Evolutionary conservation across 2,888 invertebrate species (phyloP), one percentile per base, ranked within the genome.

Genomic region (Drosophila cognata): DNA sequence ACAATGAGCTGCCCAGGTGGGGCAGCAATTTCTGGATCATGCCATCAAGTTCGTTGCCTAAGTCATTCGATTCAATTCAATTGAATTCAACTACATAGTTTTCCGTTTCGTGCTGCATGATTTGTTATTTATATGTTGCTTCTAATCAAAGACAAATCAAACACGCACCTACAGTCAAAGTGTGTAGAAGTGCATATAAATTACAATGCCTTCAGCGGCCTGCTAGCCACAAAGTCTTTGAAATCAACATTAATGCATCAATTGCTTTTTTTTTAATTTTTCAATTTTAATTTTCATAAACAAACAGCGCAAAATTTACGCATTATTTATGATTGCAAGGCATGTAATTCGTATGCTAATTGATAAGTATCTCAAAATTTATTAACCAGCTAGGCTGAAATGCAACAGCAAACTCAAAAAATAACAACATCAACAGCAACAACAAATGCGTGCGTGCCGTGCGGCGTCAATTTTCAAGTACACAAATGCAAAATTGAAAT

Each of bases 301-400:
- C 71, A 82, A 82, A 82, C 77, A 77, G 61, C 76, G 73, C 71
- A 74, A 79, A 77, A 70, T 79, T 78, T 86, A 91, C 91, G 90
- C 91, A 91, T 91, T 91, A 91, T 91, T 91, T 91, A 91, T 91
- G 89, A 90, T 88, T 90, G 83, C 87, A 90, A 86, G 84, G 79
- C 91, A 91, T 91, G 90, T 91, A 91, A 91, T 88, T 88, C 88
- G 88, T 88, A 88, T 88, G 88, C 88, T 90, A 88, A 88, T 88
- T 90, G 88, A 88, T 88, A 90, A 88, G 85, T 88, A 90, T 88
- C 90, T 89, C 43, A 71, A 84, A 89, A 91, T 89, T 91, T 91
- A 91, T 91, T 89, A 91, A 76, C 86, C 82, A 81, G 77, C 79
- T 72, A 73, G 76, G 68, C 84, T 69, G 72, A 71, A 61, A 58